Evolutionary conservation across 2,113 vertebrate species (phyloP).

Genomic region (Mionectes macconnelli): DNA sequence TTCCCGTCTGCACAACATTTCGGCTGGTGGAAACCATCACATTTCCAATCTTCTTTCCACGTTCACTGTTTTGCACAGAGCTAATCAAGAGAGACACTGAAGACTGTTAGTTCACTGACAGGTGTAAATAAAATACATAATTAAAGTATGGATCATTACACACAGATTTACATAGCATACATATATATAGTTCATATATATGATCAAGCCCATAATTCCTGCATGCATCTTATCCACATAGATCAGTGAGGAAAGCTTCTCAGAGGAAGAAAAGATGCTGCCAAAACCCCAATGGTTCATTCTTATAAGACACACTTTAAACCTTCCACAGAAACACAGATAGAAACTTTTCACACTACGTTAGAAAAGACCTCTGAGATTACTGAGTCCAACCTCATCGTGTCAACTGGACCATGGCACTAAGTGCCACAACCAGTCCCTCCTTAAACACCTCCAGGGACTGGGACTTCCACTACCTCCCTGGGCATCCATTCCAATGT

Average conservation of each 20-base stretch:
- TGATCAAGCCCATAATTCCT: not conserved
- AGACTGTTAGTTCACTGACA: not conserved
- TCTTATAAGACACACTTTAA: not conserved
- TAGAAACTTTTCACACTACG: rapidly evolving
- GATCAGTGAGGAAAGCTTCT: not conserved
- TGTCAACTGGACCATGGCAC: not conserved
- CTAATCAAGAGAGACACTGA: conserved; percentile 68
- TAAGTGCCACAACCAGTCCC: not conserved
- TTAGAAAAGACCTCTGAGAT: not conserved
- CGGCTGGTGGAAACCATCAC: conserved; percentile 92
- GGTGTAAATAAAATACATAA: not conserved
- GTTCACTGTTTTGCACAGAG: conserved; percentile 96
- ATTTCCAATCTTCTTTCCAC: conserved; percentile 94
- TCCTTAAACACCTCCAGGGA: not conserved
- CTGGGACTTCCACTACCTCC: not conserved
- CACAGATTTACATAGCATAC: not conserved
- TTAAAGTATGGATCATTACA: not conserved
- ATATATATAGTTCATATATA: not conserved
- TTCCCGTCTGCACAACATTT: conserved; percentile 93
- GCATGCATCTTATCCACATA: not conserved
- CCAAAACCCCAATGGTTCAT: not conserved
- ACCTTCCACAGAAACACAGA: not conserved
- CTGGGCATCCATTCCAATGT: not conserved
- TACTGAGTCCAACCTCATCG: not conserved
- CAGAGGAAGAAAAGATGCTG: not conserved